Conservation (phyloP, 2,888 invertebrate species). For the Barypeithes pellucidus region DNA sequence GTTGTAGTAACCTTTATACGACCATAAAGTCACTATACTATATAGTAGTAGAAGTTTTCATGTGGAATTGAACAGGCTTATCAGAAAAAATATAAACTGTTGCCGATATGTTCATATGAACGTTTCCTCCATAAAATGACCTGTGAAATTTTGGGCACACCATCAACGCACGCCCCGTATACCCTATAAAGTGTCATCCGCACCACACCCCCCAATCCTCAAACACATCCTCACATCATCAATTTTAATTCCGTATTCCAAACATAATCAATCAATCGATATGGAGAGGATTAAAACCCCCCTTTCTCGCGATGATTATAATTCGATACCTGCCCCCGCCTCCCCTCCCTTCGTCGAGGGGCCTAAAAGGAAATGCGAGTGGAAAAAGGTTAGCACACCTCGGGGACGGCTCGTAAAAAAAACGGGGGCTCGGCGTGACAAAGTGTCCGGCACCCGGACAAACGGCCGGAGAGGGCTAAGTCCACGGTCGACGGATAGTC, state of each 20-base stretch:
- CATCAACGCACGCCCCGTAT: background rate
- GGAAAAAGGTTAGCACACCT: constrained; percentile 71
- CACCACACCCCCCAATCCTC: background rate
- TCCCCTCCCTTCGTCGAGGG: constrained; percentile 18
- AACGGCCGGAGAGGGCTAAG: constrained; percentile 50
- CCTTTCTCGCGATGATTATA: constrained; percentile 33
- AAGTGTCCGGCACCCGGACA: constrained; percentile 59
- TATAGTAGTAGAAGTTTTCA: no score
- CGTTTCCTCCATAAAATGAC: no score
- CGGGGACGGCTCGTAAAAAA: constrained; percentile 71
- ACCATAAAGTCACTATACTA: no score
- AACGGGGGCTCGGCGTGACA: constrained; percentile 67
- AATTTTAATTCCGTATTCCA: constrained; percentile 29
- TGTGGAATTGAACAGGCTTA: no score
- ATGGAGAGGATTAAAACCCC: constrained; percentile 43
- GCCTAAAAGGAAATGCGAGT: constrained; percentile 60
- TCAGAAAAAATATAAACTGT: no score
- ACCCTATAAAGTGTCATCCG: background rate
- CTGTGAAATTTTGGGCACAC: no score
- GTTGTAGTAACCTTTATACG: no score
- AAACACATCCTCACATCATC: constrained; percentile 21
- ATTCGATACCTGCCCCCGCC: constrained; percentile 23
- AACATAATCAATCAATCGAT: constrained; percentile 50
- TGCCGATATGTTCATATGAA: no score
- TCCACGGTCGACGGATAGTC: constrained; percentile 34